Percentiles rank a stretch among this genome's conserved stretches.
Conservation (phyloP, 35 echinoderm and acorn worm genomes). For the Apostichopus californicus region DNA sequence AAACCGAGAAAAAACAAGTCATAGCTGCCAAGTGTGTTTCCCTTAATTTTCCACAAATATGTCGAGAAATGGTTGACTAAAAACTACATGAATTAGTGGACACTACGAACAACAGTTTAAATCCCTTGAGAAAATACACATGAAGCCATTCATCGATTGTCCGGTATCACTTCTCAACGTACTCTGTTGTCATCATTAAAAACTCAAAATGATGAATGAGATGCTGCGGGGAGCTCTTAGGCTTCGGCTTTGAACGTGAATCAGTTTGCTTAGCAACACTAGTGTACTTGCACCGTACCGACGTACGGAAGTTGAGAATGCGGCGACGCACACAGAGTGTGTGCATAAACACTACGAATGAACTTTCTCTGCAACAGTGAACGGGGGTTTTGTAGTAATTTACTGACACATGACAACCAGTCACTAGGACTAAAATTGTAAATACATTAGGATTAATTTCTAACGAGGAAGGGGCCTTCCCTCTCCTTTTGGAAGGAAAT, state of each 20-base stretch:
- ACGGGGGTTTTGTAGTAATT: no score
- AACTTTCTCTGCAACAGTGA: no score
- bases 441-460: no score
- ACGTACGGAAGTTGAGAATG: no score
- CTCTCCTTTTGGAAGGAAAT: no score
- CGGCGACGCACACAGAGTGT: no score
- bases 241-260: not conserved
- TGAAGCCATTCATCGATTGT: not conserved
- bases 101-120: not conserved
- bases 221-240: not conserved
- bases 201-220: not conserved
- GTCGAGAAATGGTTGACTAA: not conserved
- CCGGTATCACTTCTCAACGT: no score
- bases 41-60: not conserved
- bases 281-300: no score
- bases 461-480: no score
- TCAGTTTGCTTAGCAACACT: not conserved
- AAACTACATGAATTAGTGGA: not conserved
- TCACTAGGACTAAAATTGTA: no score
- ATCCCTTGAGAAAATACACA: not conserved
- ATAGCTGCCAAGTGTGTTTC: not conserved
- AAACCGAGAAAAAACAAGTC: not conserved
- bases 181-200: not conserved
- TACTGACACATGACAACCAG: no score
- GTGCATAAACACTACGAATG: no score